Base-by-base conservation (phyloP, 2,888 invertebrate genomes). In the Apamea monoglypha region DNA sequence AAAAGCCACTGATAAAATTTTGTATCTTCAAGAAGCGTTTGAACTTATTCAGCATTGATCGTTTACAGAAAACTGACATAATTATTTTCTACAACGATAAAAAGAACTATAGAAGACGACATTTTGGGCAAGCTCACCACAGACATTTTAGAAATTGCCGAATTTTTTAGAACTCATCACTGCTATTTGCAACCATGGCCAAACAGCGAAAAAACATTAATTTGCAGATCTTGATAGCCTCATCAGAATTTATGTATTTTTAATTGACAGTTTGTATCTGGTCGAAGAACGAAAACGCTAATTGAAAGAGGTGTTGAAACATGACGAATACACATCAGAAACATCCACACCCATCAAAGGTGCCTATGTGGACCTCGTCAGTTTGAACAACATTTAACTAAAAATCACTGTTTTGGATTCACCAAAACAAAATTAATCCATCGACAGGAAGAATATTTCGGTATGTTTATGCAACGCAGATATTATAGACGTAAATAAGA, bases 191-290 rank as follows among this genome's bases (percentile, higher is more conserved):
- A 75, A 16, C 67, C 80, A 80, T 70, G 86, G 83, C 18, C 69
- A 75, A 25, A 36, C 32, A 1, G 56, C 76, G 7, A 53, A 75
- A 64, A 76, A 53, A 63, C 83, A 83, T 86, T 75, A 75, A 87
- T 85, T 87, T 80, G 81, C 74, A 81, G 61, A 82, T 85, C 80
- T 87, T 81, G 88, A 86, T 88, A 88, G 69, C 59, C 25, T 75
- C 73, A 78, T 84, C 36, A 81, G 71, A 82, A 80, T 88, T 29
- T 76, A 87, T 84, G 84, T 81, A 61, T 75, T 86, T 61, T 78
- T 77, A 83, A 87, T 81, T 82, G 86, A 64, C 64, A 76, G 71
- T 63, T 64, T 32, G 44, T 61, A 61, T 73, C 68, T 74, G 53
- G 64, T 67, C 8, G 53, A 59, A 77, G 40, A 87, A 64, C 29